Evolutionary conservation across 2,888 invertebrate species (phyloP).

Genomic region (Desoria tigrina): DNA sequence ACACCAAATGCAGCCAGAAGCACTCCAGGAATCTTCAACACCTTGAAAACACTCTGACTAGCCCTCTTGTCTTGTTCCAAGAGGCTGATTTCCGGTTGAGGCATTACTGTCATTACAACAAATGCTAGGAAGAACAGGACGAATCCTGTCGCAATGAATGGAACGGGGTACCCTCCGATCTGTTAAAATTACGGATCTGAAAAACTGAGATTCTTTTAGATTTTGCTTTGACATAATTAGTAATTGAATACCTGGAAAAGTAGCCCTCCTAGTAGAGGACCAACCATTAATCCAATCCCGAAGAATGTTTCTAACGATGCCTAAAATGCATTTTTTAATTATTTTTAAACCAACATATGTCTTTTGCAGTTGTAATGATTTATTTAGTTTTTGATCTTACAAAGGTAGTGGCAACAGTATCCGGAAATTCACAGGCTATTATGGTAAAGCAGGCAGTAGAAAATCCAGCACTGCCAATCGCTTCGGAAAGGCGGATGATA

Average conservation of each 20-base stretch:
- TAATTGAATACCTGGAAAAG: constrained; percentile 26
- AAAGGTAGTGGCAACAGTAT: constrained; percentile 70
- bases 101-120: constrained; percentile 72
- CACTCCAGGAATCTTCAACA: constrained; percentile 56
- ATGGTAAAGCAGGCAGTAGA: constrained; percentile 84
- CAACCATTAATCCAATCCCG: constrained; percentile 58
- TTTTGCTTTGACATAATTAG: background rate
- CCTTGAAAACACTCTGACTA: constrained; percentile 40
- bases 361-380: too few species aligned
- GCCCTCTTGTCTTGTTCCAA: constrained; percentile 2
- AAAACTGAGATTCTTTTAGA: background rate
- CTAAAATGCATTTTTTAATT: constrained; percentile 36
- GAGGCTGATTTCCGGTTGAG: constrained; percentile 55
- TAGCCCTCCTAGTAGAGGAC: constrained; percentile 35
- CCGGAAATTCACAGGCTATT: constrained; percentile 82
- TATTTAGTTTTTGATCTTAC: constrained; percentile 24
- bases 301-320: constrained; percentile 57
- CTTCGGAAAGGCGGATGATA: constrained; percentile 75
- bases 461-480: constrained; percentile 79
- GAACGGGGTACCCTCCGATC: constrained; percentile 75
- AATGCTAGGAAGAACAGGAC: constrained; percentile 74
- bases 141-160: constrained; percentile 77
- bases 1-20: constrained; percentile 56
- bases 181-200: too few species aligned
- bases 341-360: constrained; percentile 4